A percentile compares a stretch with the other conserved stretches of the same genome.
phyloP scores from a whole-genome alignment of 2,888 invertebrate genomes.

The Fabriciana adippe region DNA sequence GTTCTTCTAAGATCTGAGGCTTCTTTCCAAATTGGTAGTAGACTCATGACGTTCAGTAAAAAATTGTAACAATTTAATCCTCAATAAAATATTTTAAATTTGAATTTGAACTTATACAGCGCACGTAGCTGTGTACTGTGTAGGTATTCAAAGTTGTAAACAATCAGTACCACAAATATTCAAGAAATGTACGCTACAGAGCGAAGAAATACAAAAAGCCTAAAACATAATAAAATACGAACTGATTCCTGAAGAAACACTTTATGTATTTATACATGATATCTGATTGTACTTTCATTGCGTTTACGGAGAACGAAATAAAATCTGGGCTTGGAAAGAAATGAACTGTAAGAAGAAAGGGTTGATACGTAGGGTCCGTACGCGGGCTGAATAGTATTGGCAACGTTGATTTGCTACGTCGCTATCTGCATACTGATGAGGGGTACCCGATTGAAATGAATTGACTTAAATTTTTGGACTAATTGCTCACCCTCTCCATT shows the following conservation, averaged over 20 bases:
- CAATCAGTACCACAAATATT: too few relatives aligned
- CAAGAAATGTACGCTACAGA: too few relatives aligned
- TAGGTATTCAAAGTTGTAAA: too few relatives aligned
- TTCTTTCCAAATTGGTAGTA: too few relatives aligned
- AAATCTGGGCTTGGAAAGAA: constrained; percentile 71
- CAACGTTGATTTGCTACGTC: constrained; percentile 68
- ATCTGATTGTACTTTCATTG: constrained; percentile 52
- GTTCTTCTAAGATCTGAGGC: too few relatives aligned
- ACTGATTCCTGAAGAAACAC: neutral
- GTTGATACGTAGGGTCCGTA: constrained; percentile 67
- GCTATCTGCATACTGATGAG: constrained; percentile 64
- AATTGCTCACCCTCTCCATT: constrained; percentile 22
- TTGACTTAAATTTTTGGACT: constrained; percentile 30
- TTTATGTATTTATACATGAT: constrained; percentile 5
- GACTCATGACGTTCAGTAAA: too few relatives aligned
- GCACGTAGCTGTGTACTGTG: too few relatives aligned
- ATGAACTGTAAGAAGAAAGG: constrained; percentile 73
- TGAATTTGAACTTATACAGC: too few relatives aligned
- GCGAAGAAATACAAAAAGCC: too few relatives aligned
- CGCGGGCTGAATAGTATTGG: constrained; percentile 62
- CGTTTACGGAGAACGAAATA: constrained; percentile 58
- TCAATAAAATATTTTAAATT: too few relatives aligned
- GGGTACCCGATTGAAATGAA: constrained; percentile 35
- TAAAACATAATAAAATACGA: too few relatives aligned
- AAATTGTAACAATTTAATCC: too few relatives aligned